Base-by-base conservation (phyloP, 2,797 vertebrate genomes). In the Galago senegalensis region DNA sequence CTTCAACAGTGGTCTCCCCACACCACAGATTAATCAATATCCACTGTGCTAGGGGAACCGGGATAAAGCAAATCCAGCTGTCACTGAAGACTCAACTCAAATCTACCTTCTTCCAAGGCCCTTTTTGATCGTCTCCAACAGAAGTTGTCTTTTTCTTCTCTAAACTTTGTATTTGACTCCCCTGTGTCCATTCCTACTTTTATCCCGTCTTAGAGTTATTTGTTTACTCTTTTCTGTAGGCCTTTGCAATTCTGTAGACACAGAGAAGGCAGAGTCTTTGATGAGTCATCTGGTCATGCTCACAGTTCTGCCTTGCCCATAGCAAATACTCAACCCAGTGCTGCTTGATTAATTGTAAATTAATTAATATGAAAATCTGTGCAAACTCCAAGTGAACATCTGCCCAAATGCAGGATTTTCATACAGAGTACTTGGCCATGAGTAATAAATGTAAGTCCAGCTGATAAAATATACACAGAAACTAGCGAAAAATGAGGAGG, bases 371-470 rank as follows among this genome's bases (percentile, higher is more conserved):
- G 34, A 73, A 91, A 29, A 37, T 65, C 23, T 89, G 53, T 65
- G 75, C 34, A 49, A 20, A 40, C 25, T 16, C 46, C 31, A 65
- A 14, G 17, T 46, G 76, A 84, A 73, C 67, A 70, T 90, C 75
- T 83, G 40, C 29, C 79, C 37, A 76, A 79, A 93, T 73, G 9
- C 2, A 2, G 16, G n/a, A 56, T 79, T 89, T 75, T 96, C 72
- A 77, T 69, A 27, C 2, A 73, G 70, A 77, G 25, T 25, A 46
- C n/a, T 76, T 88, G 65, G 25, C 56, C 56, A 53, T 20, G 73
- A 95, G 56, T 91, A 79, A 77, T 65, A 83, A 92, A 75, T 75
- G 23, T 37, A 69, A 89, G 82, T 46, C 49, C 60, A 72, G 43
- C 29, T 40, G 20, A 69, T 56, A 81, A 84, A 82, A 60, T 31